phyloP scores from a whole-genome alignment of 2,797 vertebrate species.

The Phrynocephalus vlangalii region DNA sequence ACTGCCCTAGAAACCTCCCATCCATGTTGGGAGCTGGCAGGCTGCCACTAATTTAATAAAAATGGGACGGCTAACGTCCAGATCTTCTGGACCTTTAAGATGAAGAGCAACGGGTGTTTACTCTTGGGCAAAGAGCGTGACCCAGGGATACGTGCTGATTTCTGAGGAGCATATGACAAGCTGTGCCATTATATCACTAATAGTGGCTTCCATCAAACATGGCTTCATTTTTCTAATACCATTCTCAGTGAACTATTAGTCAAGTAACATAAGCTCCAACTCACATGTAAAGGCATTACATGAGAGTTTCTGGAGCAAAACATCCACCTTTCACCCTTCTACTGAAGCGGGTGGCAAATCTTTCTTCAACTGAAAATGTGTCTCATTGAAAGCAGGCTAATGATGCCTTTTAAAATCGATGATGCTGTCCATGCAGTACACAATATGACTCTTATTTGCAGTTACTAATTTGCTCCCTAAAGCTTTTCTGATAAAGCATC shows the following conservation, averaged over 20 bases:
- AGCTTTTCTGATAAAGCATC: slow-evolving; percentile 47
- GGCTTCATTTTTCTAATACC: not conserved
- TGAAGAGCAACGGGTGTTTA: not conserved
- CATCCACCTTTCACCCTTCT: not conserved
- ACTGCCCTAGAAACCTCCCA: no score
- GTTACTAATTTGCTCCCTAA: slow-evolving; percentile 34
- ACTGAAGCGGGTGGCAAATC: not conserved
- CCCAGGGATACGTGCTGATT: not conserved
- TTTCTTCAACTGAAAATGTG: slow-evolving; percentile 26
- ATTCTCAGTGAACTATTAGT: not conserved
- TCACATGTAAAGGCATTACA: not conserved
- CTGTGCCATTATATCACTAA: not conserved
- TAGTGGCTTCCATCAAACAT: not conserved
- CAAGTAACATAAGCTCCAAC: not conserved
- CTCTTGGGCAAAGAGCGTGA: not conserved
- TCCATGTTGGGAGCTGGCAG: no score
- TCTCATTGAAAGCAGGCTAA: slow-evolving; percentile 36
- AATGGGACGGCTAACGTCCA: not conserved
- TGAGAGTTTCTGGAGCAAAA: not conserved
- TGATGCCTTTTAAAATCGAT: slow-evolving; percentile 18
- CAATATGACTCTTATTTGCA: slow-evolving; percentile 27
- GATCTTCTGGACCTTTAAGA: not conserved
- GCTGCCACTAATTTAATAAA: not conserved
- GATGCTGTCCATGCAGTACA: not conserved
- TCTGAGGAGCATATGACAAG: not conserved